Evolutionary conservation across 2,797 vertebrate species (phyloP).

Genomic region (Tragopan temminckii): DNA sequence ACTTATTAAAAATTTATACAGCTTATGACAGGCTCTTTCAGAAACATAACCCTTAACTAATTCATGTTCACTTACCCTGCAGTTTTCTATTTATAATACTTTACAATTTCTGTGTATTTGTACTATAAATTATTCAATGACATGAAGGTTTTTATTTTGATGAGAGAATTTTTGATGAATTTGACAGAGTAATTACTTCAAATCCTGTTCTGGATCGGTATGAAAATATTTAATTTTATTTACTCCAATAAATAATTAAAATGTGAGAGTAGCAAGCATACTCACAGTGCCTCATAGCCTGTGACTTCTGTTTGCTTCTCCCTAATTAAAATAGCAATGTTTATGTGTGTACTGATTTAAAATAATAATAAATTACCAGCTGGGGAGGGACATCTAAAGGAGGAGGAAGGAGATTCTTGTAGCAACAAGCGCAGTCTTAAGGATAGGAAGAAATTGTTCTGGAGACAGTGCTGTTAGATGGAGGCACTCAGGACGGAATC

Average conservation of each 20-base stretch:
- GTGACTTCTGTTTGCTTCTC: conserved; percentile 84
- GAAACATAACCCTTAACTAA: conserved; percentile 85
- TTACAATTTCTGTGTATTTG: conserved; percentile 87
- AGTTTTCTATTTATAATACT: conserved; percentile 87
- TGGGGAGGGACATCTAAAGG: conserved; percentile 31
- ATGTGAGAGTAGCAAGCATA: conserved; percentile 69
- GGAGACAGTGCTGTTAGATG: background rate
- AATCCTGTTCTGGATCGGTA: conserved; percentile 84
- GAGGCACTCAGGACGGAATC: background rate
- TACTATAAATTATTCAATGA: conserved; percentile 89
- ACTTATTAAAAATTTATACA: conserved; percentile 87
- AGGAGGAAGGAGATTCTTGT: conserved; percentile 1
- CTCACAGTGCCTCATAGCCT: conserved; percentile 79
- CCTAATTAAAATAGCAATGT: conserved; percentile 86
- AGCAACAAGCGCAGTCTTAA: background rate
- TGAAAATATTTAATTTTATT: conserved; percentile 91
- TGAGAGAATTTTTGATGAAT: conserved; percentile 88
- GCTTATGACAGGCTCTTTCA: conserved; percentile 84
- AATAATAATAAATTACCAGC: conserved; percentile 81
- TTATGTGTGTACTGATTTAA: conserved; percentile 73
- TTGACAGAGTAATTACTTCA: conserved; percentile 90
- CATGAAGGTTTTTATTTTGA: conserved; percentile 88
- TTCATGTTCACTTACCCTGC: conserved; percentile 87
- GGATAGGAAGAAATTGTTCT: background rate
- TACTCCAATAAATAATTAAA: conserved; percentile 90